These are phyloP conservation scores for Spodoptera frugiperda DNA, from an alignment of 1,140 invertebrate genomes.

Conservation along the genomic window DNA sequence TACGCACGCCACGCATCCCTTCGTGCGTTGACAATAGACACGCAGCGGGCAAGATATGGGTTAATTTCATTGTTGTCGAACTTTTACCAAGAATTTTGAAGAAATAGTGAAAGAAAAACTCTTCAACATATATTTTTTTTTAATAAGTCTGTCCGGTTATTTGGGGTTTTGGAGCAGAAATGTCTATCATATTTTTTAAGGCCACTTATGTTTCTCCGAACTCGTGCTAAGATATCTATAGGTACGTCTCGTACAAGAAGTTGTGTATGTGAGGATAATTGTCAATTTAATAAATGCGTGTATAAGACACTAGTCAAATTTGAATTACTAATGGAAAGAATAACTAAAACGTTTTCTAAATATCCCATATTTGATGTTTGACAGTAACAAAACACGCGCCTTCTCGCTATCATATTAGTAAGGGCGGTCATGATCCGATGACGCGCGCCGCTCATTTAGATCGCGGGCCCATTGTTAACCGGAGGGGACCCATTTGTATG, in stretches of 20 bases:
- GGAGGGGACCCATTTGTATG: slow-evolving; percentile 58
- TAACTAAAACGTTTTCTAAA: background rate
- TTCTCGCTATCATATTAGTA: slow-evolving; percentile 40
- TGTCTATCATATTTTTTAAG: too few relatives aligned
- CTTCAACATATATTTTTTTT: too few relatives aligned
- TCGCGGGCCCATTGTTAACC: slow-evolving; percentile 51
- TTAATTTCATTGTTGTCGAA: slow-evolving; percentile 17
- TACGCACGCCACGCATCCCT: slow-evolving; percentile 49
- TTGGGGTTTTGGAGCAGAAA: too few relatives aligned
- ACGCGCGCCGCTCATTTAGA: slow-evolving; percentile 54
- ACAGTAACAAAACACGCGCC: slow-evolving; percentile 30
- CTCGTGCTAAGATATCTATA: too few relatives aligned
- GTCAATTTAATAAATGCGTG: too few relatives aligned
- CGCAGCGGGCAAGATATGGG: slow-evolving; percentile 37
- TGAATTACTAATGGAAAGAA: too few relatives aligned
- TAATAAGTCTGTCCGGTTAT: too few relatives aligned
- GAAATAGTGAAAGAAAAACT: background rate
- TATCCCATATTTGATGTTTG: background rate
- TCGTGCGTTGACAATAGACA: slow-evolving; percentile 35
- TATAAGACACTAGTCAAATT: too few relatives aligned
- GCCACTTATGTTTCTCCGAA: too few relatives aligned
- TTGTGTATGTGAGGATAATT: too few relatives aligned
- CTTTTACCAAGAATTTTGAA: background rate
- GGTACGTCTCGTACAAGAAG: too few relatives aligned
- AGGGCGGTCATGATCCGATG: slow-evolving; percentile 44